Evolutionary conservation across 2,113 vertebrate species (phyloP).

Genomic region (Myrmophylax atrothorax): DNA sequence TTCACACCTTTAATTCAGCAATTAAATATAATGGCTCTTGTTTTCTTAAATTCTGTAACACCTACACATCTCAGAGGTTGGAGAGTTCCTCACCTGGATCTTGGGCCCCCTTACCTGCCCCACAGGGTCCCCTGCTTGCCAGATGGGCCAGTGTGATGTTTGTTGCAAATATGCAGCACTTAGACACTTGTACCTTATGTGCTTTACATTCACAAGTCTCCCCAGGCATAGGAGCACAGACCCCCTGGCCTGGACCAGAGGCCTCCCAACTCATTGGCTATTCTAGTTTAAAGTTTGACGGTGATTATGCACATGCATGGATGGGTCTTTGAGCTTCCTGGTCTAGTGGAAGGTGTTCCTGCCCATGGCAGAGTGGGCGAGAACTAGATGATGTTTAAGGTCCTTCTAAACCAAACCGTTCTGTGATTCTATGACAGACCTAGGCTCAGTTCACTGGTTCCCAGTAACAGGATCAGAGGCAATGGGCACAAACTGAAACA

Average conservation of each 20-base stretch:
- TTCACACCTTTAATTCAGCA: neutral
- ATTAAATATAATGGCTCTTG: neutral
- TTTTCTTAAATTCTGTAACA: neutral
- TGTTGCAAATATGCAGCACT: rapidly evolving
- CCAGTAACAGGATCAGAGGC: neutral
- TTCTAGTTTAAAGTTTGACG: neutral
- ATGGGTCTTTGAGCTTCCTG: neutral
- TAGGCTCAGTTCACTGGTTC: neutral
- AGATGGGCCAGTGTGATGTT: neutral
- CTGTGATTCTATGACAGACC: neutral
- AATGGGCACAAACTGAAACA: neutral
- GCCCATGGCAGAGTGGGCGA: neutral
- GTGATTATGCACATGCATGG: rapidly evolving
- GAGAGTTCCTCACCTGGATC: neutral
- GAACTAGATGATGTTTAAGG: neutral
- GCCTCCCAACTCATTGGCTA: neutral
- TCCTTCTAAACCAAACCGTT: neutral
- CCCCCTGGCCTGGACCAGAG: neutral
- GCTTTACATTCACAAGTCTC: neutral
- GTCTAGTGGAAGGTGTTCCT: neutral
- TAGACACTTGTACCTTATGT: neutral
- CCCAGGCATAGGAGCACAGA: rapidly evolving
- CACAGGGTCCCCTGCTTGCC: neutral
- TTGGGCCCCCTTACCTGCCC: neutral
- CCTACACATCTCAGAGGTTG: neutral